A percentile compares a stretch with the other conserved stretches of the same genome.
phyloP scores from a whole-genome alignment of 2,888 invertebrate genomes.

The Smittia sp. region DNA sequence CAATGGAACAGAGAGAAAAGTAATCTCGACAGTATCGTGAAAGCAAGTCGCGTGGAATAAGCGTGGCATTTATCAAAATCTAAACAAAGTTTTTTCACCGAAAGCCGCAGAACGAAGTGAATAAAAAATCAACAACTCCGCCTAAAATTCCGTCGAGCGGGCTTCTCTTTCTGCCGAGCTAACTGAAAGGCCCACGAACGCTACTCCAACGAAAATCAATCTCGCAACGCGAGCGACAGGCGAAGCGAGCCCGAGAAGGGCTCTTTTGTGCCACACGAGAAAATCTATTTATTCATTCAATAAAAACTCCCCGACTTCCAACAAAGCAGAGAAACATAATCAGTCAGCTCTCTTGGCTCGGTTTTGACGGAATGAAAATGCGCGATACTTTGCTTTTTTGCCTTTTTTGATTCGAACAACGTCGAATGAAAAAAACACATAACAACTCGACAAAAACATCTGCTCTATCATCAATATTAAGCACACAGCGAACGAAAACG shows the following conservation, averaged over 20 bases:
- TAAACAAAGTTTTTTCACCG: background rate
- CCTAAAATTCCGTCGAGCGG: conserved; percentile 28
- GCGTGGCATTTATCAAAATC: conserved; percentile 44
- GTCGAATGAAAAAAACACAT: conserved; percentile 28
- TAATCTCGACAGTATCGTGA: background rate
- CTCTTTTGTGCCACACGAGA: conserved; percentile 31
- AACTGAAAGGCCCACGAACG: background rate
- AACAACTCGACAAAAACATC: conserved; percentile 36
- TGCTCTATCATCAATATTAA: conserved; percentile 38
- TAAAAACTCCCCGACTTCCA: conserved; percentile 8
- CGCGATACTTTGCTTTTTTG: conserved; percentile 20
- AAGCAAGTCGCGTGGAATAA: conserved; percentile 45
- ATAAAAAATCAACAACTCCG: conserved; percentile 40
- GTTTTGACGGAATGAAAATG: conserved; percentile 22
- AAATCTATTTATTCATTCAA: conserved; percentile 23
- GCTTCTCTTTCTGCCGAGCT: conserved; percentile 5
- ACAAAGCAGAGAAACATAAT: conserved; percentile 22
- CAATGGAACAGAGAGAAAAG: background rate
- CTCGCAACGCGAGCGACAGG: background rate
- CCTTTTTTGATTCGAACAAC: conserved; percentile 23
- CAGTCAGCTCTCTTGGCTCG: background rate
- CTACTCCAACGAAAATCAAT: conserved; percentile 7
- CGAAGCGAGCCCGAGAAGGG: conserved; percentile 19
- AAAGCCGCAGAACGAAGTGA: background rate
- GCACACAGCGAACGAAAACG: background rate